Evolutionary conservation across 2,797 vertebrate genomes (phyloP).

Genomic region (Pseudochaenichthys georgianus): DNA sequence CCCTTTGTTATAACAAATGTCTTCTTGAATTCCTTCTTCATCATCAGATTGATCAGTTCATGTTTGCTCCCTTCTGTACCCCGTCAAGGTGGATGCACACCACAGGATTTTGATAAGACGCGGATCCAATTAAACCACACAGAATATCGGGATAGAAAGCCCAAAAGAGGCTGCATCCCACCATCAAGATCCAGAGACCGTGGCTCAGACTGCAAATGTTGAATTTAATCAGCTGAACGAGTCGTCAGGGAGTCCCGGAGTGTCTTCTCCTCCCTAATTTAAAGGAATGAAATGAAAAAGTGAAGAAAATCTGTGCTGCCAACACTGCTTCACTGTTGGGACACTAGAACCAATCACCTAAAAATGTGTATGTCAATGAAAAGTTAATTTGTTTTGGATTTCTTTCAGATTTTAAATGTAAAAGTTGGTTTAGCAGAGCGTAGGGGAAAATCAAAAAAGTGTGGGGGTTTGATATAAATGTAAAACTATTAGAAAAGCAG

Average conservation of each 20-base stretch:
- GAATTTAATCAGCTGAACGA: constrained; percentile 52
- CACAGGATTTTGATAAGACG: constrained; percentile 54
- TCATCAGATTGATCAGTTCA: constrained; percentile 31
- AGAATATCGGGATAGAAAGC: constrained; percentile 26
- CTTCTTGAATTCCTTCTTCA: constrained; percentile 16
- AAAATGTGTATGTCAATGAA: neutral
- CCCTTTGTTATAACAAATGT: constrained; percentile 18
- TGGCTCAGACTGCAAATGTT: constrained; percentile 49
- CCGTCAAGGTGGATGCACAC: constrained; percentile 31
- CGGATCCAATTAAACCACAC: constrained; percentile 64
- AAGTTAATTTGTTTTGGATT: constrained; percentile 18
- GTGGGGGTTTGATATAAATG: constrained; percentile 1
- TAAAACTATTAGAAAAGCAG: constrained; percentile 10
- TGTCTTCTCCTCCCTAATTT: constrained; percentile 26
- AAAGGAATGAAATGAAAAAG: constrained; percentile 35
- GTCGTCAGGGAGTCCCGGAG: constrained; percentile 33
- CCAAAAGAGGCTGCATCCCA: constrained; percentile 29
- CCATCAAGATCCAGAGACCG: constrained; percentile 24
- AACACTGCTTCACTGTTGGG: constrained; percentile 1
- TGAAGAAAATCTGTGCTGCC: constrained; percentile 20
- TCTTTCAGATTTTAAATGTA: constrained; percentile 3
- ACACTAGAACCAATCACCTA: constrained; percentile 25
- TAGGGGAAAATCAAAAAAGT: neutral
- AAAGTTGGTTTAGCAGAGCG: constrained; percentile 6
- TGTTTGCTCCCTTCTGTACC: constrained; percentile 28